These are phyloP conservation scores for Polyploca ridens DNA, from an alignment of 2,888 invertebrate species.

Conservation along the genomic window DNA sequence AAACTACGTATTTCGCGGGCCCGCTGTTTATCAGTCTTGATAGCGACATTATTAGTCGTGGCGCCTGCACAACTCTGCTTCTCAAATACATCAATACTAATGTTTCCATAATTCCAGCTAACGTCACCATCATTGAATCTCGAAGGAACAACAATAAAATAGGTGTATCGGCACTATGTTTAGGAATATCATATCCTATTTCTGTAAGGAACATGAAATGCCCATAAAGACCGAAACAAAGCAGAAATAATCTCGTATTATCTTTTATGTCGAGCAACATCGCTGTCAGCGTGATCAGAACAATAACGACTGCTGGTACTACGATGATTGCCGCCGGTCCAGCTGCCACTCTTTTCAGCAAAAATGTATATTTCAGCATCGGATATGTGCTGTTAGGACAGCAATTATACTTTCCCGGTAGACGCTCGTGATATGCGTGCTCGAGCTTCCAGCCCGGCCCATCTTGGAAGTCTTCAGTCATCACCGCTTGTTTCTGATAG, in stretches of 20 bases:
- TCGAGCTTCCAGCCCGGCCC: slow-evolving; percentile 86
- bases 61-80: slow-evolving; percentile 55
- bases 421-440: slow-evolving; percentile 65
- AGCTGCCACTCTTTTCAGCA: slow-evolving; percentile 83
- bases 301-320: slow-evolving; percentile 82
- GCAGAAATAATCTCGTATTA: slow-evolving; percentile 81
- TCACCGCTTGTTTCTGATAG: slow-evolving; percentile 59
- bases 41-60: slow-evolving; percentile 60
- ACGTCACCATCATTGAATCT: slow-evolving; percentile 73
- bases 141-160: slow-evolving; percentile 77
- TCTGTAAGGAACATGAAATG: slow-evolving; percentile 85
- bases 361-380: slow-evolving; percentile 82
- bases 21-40: slow-evolving; percentile 61
- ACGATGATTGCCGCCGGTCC: slow-evolving; percentile 83
- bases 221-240: slow-evolving; percentile 85
- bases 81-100: slow-evolving; percentile 66
- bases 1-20: slow-evolving; percentile 71
- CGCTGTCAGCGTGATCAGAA: slow-evolving; percentile 83
- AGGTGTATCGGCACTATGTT: slow-evolving; percentile 84
- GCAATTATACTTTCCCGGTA: slow-evolving; percentile 77
- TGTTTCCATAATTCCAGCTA: slow-evolving; percentile 65
- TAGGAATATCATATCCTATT: slow-evolving; percentile 85
- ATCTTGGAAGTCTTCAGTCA: slow-evolving; percentile 73
- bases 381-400: slow-evolving; percentile 86
- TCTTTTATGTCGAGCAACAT: slow-evolving; percentile 84